Base-by-base conservation (phyloP, 2,888 invertebrate species). In the Cepaea hortensis region DNA sequence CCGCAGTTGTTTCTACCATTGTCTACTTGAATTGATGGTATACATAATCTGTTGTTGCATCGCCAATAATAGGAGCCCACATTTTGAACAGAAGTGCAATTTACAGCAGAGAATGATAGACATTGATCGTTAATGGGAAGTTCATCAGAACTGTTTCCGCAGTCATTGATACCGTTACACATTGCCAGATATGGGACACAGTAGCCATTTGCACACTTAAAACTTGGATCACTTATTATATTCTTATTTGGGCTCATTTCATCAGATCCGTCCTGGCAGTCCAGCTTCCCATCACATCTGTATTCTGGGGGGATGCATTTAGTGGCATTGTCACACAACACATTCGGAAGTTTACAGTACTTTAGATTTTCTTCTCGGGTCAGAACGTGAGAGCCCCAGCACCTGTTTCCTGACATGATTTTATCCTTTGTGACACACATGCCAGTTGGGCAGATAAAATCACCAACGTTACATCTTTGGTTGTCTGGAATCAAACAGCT, bases 101-200 rank as follows among this genome's bases (percentile, higher is more conserved):
- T 55, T 6, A 55, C 55, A 55, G 55, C 55, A 6, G 55, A 55
- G 55, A 15, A 15, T 23, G 62, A 35, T 35, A 35, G 61, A 62
- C 11, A 46, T 77, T 77, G 18, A n/a, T 2, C 11, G 3, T 15
- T 77, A 11, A 3, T 13, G 11, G 23, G 55, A 3, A 5, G n/a
- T 50, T 81, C 81, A 70, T 81, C 81, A n/a, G 81, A 70, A 23
- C 46, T 20, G 23, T 81, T 70, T n/a, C 70, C 70, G 20, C 81
- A 81, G n/a, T 81, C 50, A 20, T 81, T n/a, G 2, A 50, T n/a
- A 3, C 70, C 81, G n/a, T 81, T 15, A 81, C 81, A 81, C 55
- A 55, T 6, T 55, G 55, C 55, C 55, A 55, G 55, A 2, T 55
- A 55, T 0, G n/a, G n/a, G 18, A n/a, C 11, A 50, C 81, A 81